These are phyloP conservation scores for Callyntrura sp. DNA, from an alignment of 2,888 invertebrate species.

Conservation along the genomic window DNA sequence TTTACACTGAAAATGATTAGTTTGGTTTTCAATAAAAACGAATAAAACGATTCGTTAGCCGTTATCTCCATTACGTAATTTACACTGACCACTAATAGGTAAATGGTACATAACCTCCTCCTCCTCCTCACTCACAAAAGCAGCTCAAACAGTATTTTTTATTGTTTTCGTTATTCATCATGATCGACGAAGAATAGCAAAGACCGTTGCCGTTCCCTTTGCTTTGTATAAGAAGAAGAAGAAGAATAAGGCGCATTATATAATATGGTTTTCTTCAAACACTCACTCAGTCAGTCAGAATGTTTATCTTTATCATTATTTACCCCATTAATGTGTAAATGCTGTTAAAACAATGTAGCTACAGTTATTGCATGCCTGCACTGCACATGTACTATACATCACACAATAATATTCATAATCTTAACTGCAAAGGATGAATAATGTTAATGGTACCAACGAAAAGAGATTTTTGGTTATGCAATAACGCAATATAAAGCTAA, in stretches of 20 bases:
- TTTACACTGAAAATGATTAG: no score
- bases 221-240: no score
- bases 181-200: conserved; percentile 21
- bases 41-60: conserved; percentile 23
- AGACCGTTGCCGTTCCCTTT: conserved; percentile 43
- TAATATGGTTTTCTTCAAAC: conserved; percentile 59
- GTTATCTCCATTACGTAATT: conserved; percentile 50
- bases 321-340: conserved; percentile 33
- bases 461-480: conserved; percentile 7
- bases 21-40: neutral
- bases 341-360: conserved; percentile 21
- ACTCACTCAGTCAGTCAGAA: conserved; percentile 22
- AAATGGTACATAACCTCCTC: conserved; percentile 10
- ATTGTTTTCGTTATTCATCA: conserved; percentile 12
- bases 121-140: neutral
- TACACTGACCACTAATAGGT: conserved; percentile 46
- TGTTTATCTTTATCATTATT: conserved; percentile 18
- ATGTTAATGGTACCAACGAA: neutral
- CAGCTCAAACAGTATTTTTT: conserved; percentile 6
- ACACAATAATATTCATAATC: no score
- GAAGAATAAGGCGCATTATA: no score
- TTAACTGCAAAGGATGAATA: neutral
- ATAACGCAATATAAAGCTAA: neutral
- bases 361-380: conserved; percentile 11
- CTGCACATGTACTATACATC: neutral